These are phyloP conservation scores for Casuarius casuarius DNA, from an alignment of 2,113 vertebrate genomes.

Conservation along the genomic window DNA sequence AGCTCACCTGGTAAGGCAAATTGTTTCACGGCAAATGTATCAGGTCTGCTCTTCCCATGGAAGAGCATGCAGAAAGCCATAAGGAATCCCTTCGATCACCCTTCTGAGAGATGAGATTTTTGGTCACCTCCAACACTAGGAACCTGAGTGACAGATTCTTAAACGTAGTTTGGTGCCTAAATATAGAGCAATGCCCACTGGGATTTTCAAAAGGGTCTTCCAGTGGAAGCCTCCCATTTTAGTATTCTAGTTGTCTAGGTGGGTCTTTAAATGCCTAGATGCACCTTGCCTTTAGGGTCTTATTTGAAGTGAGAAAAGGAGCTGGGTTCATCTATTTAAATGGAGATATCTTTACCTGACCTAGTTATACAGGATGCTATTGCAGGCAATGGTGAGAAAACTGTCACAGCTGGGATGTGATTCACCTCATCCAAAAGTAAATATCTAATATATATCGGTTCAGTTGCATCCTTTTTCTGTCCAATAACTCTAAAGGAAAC, in stretches of 20 bases:
- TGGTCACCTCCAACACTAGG: not conserved
- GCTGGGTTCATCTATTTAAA: not conserved
- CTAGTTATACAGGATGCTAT: not conserved
- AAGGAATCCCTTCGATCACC: not conserved
- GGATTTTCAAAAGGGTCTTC: not conserved
- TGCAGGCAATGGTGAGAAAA: not conserved
- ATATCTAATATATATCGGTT: not conserved
- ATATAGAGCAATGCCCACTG: not conserved
- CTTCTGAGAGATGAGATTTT: accelerated
- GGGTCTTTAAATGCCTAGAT: not conserved
- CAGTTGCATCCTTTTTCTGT: not conserved
- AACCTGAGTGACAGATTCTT: not conserved
- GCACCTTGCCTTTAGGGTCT: not conserved
- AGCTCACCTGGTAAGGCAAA: not conserved
- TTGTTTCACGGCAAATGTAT: not conserved
- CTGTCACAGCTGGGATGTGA: not conserved
- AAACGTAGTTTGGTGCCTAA: accelerated
- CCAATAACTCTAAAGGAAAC: not conserved
- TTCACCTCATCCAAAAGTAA: not conserved
- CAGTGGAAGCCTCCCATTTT: not conserved
- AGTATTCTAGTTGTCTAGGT: not conserved
- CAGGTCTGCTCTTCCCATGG: not conserved
- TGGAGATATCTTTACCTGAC: not conserved
- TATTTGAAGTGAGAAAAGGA: not conserved
- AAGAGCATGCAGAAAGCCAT: accelerated